phyloP scores from a whole-genome alignment of 2,888 invertebrate genomes.

The Dasysyrphus albostriatus region DNA sequence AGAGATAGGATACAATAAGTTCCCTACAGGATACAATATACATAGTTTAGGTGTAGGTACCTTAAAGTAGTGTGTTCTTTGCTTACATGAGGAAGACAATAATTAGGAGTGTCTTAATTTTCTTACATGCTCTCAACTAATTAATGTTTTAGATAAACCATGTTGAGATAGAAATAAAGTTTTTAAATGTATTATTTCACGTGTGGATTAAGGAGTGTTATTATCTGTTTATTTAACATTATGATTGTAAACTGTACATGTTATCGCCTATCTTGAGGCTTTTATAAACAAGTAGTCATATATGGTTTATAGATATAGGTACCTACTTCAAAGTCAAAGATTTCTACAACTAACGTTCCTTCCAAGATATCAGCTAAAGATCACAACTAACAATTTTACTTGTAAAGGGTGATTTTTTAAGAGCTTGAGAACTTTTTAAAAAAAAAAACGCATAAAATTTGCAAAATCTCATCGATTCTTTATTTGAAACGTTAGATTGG shows the following conservation, averaged over 20 bases:
- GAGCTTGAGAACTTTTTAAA: too few relatives aligned
- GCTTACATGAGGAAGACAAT: not conserved
- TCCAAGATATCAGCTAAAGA: too few relatives aligned
- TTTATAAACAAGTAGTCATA: too few relatives aligned
- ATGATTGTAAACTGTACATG: not conserved
- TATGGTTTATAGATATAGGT: too few relatives aligned
- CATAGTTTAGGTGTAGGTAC: not conserved
- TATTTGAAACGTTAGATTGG: too few relatives aligned
- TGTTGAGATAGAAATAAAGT: slow-evolving; percentile 1
- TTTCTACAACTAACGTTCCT: too few relatives aligned
- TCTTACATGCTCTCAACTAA: slow-evolving; percentile 12
- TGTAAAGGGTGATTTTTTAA: too few relatives aligned
- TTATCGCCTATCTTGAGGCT: too few relatives aligned
- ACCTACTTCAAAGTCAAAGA: too few relatives aligned
- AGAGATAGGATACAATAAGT: not conserved
- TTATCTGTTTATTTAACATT: slow-evolving; percentile 15
- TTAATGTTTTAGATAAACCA: slow-evolving; percentile 25
- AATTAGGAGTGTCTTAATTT: slow-evolving; percentile 25
- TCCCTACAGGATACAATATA: not conserved
- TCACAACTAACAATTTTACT: too few relatives aligned
- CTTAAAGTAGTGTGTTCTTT: not conserved
- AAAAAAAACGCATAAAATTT: too few relatives aligned
- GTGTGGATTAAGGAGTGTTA: slow-evolving; percentile 8
- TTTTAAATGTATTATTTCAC: not conserved
- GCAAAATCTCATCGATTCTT: too few relatives aligned